Percentiles rank a stretch among this genome's conserved stretches.
These are phyloP conservation scores for Meliscaeva auricollis DNA, from an alignment of 2,888 invertebrate genomes.

Conservation along the genomic window DNA sequence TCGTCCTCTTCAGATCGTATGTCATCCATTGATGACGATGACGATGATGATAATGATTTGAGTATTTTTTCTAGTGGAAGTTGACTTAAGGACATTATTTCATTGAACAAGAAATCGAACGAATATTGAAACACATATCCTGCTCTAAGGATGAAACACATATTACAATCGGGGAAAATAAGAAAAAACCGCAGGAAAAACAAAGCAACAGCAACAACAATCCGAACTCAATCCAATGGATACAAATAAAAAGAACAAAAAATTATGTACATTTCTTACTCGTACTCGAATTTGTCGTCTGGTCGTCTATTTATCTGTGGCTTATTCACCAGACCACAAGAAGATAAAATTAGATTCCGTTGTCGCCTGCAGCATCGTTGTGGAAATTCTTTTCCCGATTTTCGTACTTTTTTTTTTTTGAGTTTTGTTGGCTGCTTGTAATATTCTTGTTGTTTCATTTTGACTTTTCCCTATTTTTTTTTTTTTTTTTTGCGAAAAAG, in stretches of 20 bases:
- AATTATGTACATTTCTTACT: not conserved
- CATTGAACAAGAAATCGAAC: constrained; percentile 31
- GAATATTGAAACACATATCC: constrained; percentile 1
- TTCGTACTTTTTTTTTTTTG: constrained; percentile 6
- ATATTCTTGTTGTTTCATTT: constrained; percentile 3
- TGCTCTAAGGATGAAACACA: not conserved
- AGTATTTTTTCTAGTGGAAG: constrained; percentile 22
- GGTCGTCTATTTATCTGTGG: constrained; percentile 46
- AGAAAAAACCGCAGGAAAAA: constrained; percentile 32
- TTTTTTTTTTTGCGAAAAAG: not conserved
- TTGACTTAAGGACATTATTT: constrained; percentile 7
- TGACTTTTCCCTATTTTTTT: not conserved
- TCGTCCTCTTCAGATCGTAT: constrained; percentile 12
- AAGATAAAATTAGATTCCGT: constrained; percentile 55
- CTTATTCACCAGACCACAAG: constrained; percentile 50
- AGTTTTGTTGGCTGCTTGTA: not conserved
- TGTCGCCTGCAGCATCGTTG: constrained; percentile 48
- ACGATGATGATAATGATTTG: constrained; percentile 37
- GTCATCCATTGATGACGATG: constrained; percentile 33
- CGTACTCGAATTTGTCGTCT: constrained; percentile 10
- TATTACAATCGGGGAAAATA: not conserved
- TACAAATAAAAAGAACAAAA: constrained; percentile 5
- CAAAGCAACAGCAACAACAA: constrained; percentile 22
- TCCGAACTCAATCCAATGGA: constrained; percentile 19
- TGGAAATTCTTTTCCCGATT: constrained; percentile 38